phyloP scores from a whole-genome alignment of 2,888 invertebrate genomes.

The Leucozona laternaria region DNA sequence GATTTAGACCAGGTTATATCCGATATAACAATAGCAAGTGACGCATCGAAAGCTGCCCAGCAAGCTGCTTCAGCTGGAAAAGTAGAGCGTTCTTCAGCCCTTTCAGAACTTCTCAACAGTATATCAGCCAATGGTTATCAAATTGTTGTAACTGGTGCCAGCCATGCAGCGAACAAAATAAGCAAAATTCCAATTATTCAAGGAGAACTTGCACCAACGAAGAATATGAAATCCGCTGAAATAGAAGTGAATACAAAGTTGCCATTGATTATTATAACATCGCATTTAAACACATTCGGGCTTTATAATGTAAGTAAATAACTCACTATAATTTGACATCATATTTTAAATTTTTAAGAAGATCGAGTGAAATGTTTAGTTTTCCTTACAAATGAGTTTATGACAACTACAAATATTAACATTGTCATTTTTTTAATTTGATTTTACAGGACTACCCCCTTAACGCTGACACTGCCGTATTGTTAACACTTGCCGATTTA shows the following conservation, averaged over 20 bases:
- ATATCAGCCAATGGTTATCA: conserved; percentile 98
- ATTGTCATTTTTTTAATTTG: background rate
- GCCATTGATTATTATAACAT: conserved; percentile 95
- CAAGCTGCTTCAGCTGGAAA: conserved; percentile 34
- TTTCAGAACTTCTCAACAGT: conserved; percentile 92
- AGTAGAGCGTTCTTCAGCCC: conserved; percentile 88
- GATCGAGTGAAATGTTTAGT: background rate
- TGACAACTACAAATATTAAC: background rate
- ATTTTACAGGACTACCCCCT: conserved; percentile 89
- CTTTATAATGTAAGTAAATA: conserved; percentile 91
- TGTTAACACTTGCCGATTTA: conserved; percentile 93
- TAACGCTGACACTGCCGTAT: conserved; percentile 94
- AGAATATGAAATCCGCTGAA: conserved; percentile 78
- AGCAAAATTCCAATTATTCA: conserved; percentile 94
- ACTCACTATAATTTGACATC: background rate
- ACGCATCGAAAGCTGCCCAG: conserved; percentile 49
- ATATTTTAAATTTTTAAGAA: background rate
- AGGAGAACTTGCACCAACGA: conserved; percentile 88
- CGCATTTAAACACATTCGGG: conserved; percentile 96
- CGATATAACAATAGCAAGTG: conserved; percentile 86
- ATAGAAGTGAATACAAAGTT: conserved; percentile 85
- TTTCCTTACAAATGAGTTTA: background rate
- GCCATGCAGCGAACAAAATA: conserved; percentile 89
- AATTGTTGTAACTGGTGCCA: conserved; percentile 90
- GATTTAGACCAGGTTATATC: conserved; percentile 90